Conservation (phyloP, 2,888 invertebrate genomes). For the Mactromeris polynyma region DNA sequence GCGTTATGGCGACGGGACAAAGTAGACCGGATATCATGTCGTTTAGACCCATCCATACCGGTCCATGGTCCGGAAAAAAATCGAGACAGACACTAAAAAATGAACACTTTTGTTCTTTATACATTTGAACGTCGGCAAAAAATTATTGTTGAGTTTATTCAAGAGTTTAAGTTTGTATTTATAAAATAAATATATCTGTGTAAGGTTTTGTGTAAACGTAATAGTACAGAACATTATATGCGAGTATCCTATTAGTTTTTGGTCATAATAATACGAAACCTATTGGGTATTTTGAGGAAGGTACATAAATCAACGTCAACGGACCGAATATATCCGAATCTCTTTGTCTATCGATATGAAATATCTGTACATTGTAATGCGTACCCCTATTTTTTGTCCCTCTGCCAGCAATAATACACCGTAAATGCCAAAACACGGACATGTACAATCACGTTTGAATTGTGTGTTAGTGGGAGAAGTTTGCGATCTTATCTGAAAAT, state of each 20-base stretch:
- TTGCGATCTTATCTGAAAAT: neutral
- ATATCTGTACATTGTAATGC: neutral
- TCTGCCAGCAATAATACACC: neutral
- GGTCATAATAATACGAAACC: neutral
- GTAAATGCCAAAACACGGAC: slow-evolving; percentile 4
- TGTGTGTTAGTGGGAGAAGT: neutral
- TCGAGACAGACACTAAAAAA: neutral
- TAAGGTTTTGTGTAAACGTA: neutral
- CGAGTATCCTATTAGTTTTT: neutral
- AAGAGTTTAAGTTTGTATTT: neutral
- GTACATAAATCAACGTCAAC: neutral
- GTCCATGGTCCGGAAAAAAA: neutral
- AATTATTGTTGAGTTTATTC: neutral
- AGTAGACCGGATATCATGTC: neutral
- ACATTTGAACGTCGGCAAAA: neutral
- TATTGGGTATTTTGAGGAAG: neutral
- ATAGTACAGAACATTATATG: neutral
- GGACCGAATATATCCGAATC: neutral
- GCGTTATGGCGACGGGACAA: neutral
- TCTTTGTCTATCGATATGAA: neutral
- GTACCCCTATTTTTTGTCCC: neutral
- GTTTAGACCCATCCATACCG: neutral
- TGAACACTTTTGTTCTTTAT: neutral
- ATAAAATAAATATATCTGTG: neutral
- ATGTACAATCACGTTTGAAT: neutral